Evolutionary conservation across 2,888 invertebrate genomes (phyloP).

Genomic region (Stenichneumon culpator): DNA sequence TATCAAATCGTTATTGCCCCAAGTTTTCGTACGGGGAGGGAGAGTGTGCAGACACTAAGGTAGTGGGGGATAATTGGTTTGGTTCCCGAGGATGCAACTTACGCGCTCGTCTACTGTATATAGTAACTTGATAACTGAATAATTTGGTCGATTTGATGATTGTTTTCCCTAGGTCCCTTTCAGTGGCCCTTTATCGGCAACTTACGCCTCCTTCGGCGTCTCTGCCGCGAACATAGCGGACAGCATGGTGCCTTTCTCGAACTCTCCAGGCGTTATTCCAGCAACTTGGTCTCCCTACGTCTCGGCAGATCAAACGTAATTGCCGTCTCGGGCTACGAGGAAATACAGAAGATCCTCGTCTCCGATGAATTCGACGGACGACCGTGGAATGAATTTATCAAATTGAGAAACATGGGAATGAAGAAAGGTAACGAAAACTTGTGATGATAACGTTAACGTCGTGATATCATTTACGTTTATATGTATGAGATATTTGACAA

Average conservation of each 20-base stretch:
- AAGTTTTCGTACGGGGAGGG: too few species aligned
- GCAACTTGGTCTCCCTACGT: conserved; percentile 76
- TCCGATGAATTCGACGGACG: conserved; percentile 88
- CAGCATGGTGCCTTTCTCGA: conserved; percentile 78
- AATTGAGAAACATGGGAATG: conserved; percentile 88
- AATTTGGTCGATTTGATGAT: background rate
- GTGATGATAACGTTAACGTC: background rate
- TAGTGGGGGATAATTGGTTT: too few species aligned
- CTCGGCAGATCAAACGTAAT: conserved; percentile 77
- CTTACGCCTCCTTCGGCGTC: conserved; percentile 68
- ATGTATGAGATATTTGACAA: background rate
- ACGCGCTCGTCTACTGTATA: background rate
- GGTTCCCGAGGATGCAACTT: background rate
- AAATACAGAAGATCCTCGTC: conserved; percentile 86
- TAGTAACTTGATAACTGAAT: background rate
- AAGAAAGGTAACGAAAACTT: conserved; percentile 84
- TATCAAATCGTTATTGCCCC: too few species aligned
- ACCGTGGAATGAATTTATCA: conserved; percentile 89
- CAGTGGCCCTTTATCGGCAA: conserved; percentile 81
- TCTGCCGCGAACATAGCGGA: conserved; percentile 74
- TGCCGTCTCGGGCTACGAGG: conserved; percentile 86
- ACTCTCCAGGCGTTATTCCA: conserved; percentile 76
- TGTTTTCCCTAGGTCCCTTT: conserved; percentile 77
- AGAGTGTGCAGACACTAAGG: too few species aligned
- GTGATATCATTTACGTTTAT: background rate